phyloP scores from a whole-genome alignment of 2,888 invertebrate genomes.

The Merodon equestris region DNA sequence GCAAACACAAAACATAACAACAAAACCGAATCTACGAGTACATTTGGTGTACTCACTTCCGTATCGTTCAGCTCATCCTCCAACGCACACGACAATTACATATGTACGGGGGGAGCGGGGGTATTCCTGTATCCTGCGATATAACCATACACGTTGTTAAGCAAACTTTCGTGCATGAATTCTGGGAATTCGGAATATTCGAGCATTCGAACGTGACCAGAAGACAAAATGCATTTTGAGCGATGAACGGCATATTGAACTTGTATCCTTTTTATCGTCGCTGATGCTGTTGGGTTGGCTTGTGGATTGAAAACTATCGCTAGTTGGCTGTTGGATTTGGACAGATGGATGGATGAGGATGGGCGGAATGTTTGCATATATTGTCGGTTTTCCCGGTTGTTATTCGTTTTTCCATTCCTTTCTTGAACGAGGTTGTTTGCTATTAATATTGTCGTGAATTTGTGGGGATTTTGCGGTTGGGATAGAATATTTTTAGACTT shows the following conservation, averaged over 20 bases:
- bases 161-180: conserved; percentile 35
- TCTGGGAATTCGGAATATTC: conserved; percentile 31
- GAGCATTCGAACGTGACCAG: conserved; percentile 61
- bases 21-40: not conserved
- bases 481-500: too few species aligned
- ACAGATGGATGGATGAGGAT: not conserved
- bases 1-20: conserved; percentile 22
- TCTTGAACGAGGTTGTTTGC: conserved; percentile 33
- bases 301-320: conserved; percentile 61
- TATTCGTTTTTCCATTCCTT: conserved; percentile 10
- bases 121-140: too few species aligned
- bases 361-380: conserved; percentile 38
- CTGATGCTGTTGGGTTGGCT: conserved; percentile 20
- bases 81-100: not conserved
- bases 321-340: conserved; percentile 45
- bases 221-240: conserved; percentile 60
- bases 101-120: conserved; percentile 12
- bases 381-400: conserved; percentile 52
- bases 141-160: too few species aligned
- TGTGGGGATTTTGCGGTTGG: conserved; percentile 7
- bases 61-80: not conserved
- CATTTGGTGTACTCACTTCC: conserved; percentile 2
- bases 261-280: conserved; percentile 55
- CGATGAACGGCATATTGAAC: conserved; percentile 66
- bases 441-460: conserved; percentile 30